phyloP scores from a whole-genome alignment of 2,888 invertebrate species.

The Gymnoscelis rufifasciata region DNA sequence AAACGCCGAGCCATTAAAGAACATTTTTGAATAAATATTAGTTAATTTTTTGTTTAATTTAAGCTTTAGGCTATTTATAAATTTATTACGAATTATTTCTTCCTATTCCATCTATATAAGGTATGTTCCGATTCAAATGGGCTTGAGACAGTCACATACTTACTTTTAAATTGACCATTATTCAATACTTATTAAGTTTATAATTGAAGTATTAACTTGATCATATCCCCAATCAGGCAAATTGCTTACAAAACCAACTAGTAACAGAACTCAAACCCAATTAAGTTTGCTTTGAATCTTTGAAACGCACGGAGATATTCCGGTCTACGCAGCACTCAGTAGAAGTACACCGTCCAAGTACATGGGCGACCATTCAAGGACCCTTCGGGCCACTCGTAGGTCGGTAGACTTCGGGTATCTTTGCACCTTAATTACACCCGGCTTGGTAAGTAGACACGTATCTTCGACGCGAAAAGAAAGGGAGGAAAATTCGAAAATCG shows the following conservation, averaged over 20 bases:
- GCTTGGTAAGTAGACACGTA: slow-evolving; percentile 62
- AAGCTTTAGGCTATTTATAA: too few species aligned
- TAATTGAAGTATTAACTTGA: slow-evolving; percentile 11
- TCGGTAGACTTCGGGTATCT: slow-evolving; percentile 72
- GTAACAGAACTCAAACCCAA: slow-evolving; percentile 52
- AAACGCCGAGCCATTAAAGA: too few species aligned
- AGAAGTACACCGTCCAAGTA: slow-evolving; percentile 51
- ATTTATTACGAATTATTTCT: too few species aligned
- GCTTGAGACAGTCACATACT: not conserved
- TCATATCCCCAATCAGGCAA: slow-evolving; percentile 17
- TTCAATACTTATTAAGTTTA: slow-evolving; percentile 4
- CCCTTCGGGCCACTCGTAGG: slow-evolving; percentile 60
- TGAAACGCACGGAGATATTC: slow-evolving; percentile 60
- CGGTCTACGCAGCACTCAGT: slow-evolving; percentile 66
- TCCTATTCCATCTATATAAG: too few species aligned
- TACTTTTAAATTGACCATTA: slow-evolving; percentile 4
- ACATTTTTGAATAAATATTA: too few species aligned
- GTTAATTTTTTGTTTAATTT: too few species aligned
- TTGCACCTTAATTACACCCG: slow-evolving; percentile 76
- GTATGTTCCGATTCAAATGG: too few species aligned
- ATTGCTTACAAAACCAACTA: slow-evolving; percentile 34
- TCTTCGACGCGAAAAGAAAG: slow-evolving; percentile 52
- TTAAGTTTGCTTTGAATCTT: slow-evolving; percentile 68
- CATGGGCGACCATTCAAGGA: slow-evolving; percentile 64
- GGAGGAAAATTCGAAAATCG: slow-evolving; percentile 51